Conservation (phyloP, 2,888 invertebrate genomes). For the Chrysina gloriosa region DNA sequence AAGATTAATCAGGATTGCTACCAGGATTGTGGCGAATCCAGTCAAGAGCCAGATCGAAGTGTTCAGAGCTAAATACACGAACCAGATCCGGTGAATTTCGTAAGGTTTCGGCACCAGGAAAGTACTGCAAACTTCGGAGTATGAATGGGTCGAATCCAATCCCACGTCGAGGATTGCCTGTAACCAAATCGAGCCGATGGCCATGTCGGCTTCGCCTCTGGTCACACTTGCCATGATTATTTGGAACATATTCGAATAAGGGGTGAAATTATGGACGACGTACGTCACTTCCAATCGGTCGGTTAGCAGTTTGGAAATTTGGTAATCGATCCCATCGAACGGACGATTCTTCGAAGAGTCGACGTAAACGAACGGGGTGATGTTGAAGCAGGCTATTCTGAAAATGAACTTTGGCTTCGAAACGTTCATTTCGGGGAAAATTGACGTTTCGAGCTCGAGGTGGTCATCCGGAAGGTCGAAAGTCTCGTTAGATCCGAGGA, state of each 20-base stretch:
- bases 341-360: too few species aligned
- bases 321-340: constrained; percentile 29
- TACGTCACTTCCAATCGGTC: constrained; percentile 8
- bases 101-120: constrained; percentile 49
- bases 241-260: constrained; percentile 5
- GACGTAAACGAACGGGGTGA: too few species aligned
- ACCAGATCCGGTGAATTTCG: constrained; percentile 40
- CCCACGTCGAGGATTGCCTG: not conserved
- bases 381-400: too few species aligned
- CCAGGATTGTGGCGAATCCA: not conserved
- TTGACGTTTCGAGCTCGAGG: too few species aligned
- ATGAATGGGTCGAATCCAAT: constrained; percentile 20
- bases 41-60: constrained; percentile 2
- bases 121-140: constrained; percentile 45
- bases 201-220: not conserved
- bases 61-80: constrained; percentile 45
- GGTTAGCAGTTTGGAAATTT: constrained; percentile 20
- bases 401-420: too few species aligned
- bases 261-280: not conserved
- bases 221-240: not conserved
- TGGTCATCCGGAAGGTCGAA: too few species aligned
- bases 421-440: too few species aligned
- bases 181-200: constrained; percentile 27
- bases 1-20: constrained; percentile 9
- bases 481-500: too few species aligned